phyloP scores from a whole-genome alignment of 1,140 invertebrate species.

The Laupala kohalensis region DNA sequence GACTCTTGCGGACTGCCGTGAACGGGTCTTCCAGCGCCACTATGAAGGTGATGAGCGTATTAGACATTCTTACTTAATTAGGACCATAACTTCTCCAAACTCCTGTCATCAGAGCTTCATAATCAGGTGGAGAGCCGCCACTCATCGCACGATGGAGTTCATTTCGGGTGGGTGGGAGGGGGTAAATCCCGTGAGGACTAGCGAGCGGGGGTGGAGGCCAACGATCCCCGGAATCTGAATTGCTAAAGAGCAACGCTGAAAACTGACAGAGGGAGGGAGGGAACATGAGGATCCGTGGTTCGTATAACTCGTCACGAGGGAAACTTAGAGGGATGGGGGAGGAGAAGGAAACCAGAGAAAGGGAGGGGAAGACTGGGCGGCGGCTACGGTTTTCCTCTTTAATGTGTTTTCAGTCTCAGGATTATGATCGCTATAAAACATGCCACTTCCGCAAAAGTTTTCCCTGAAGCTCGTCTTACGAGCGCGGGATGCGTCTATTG shows the following conservation, averaged over 20 bases:
- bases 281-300: background rate
- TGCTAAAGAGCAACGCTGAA: background rate
- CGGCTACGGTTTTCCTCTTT: background rate
- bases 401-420: background rate
- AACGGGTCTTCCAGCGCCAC: background rate
- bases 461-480: background rate
- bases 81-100: background rate
- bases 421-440: background rate
- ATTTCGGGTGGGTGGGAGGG: too few relatives aligned
- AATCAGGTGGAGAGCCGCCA: background rate
- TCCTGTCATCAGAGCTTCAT: background rate
- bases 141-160: too few relatives aligned
- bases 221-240: background rate
- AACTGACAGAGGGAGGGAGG: too few relatives aligned
- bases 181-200: too few relatives aligned
- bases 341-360: too few relatives aligned
- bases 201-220: background rate
- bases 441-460: background rate
- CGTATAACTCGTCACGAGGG: background rate
- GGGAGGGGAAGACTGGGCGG: background rate
- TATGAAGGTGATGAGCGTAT: background rate
- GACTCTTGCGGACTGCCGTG: too few relatives aligned
- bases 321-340: too few relatives aligned
- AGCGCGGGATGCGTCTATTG: background rate
- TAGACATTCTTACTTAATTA: background rate